A percentile compares a stretch with the other conserved stretches of the same genome.
These are phyloP conservation scores for Sarcophaga caerulescens DNA, from an alignment of 2,888 invertebrate species.

Conservation along the genomic window DNA sequence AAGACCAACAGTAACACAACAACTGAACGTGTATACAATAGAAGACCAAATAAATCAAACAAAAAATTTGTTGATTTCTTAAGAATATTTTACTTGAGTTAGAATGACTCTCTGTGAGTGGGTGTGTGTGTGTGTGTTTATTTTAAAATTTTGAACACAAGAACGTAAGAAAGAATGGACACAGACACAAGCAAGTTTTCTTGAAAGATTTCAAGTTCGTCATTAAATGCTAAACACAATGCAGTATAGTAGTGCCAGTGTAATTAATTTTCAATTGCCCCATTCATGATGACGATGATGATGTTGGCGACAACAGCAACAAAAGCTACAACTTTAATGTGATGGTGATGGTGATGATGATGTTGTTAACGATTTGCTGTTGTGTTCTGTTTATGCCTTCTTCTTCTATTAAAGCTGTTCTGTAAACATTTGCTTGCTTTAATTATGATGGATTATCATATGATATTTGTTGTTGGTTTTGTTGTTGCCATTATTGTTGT, in stretches of 20 bases:
- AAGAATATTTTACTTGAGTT: no score
- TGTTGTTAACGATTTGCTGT: no score
- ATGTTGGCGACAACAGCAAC: neutral
- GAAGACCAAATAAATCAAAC: neutral
- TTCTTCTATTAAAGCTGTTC: slow-evolving; percentile 51
- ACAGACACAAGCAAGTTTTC: neutral
- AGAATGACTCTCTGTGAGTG: no score
- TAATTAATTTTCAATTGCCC: slow-evolving; percentile 67
- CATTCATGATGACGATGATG: slow-evolving; percentile 40
- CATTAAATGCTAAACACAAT: slow-evolving; percentile 12
- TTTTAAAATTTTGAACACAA: neutral
- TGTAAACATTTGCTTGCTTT: slow-evolving; percentile 66
- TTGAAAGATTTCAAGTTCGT: neutral
- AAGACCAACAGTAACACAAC: neutral
- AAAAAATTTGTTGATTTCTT: neutral
- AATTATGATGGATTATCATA: slow-evolving; percentile 69
- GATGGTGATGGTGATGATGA: slow-evolving; percentile 1
- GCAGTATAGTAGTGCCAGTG: slow-evolving; percentile 39
- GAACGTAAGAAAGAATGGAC: neutral
- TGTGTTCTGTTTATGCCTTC: neutral
- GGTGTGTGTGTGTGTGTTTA: no score
- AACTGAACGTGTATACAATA: neutral
- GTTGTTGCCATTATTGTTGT: neutral
- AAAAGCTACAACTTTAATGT: neutral
- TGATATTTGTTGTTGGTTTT: neutral